A percentile compares a stretch with the other conserved stretches of the same genome.
Evolutionary conservation across 2,888 invertebrate genomes (phyloP).

Genomic region (Dynastes tityus): DNA sequence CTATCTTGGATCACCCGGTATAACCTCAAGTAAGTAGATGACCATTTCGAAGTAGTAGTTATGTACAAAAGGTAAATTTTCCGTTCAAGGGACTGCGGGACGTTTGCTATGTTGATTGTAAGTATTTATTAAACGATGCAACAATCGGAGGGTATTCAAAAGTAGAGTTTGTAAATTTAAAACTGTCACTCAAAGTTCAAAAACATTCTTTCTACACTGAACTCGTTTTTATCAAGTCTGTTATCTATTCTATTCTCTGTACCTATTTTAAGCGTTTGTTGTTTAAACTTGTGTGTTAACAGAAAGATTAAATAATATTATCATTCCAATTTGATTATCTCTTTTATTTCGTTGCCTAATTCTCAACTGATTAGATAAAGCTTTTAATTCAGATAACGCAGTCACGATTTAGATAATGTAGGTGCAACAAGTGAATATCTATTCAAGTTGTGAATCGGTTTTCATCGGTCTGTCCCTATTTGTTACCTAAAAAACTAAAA

Average conservation of each 20-base stretch:
- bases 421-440: neutral
- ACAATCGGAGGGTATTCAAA: neutral
- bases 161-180: neutral
- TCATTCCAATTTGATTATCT: conserved; percentile 17
- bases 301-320: neutral
- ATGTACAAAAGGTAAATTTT: too few relatives aligned
- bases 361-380: neutral
- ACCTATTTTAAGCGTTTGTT: neutral
- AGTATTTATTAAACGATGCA: too few relatives aligned
- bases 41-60: too few relatives aligned
- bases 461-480: neutral
- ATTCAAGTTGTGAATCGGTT: neutral
- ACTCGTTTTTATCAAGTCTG: neutral
- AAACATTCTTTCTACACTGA: neutral
- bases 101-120: neutral
- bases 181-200: neutral
- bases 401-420: neutral
- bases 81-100: too few relatives aligned
- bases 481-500: too few relatives aligned
- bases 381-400: conserved; percentile 1
- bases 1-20: too few relatives aligned
- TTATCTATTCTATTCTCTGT: neutral
- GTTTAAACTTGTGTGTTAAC: neutral
- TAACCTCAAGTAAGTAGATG: too few relatives aligned
- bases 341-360: neutral